Conservation (phyloP, 2,888 invertebrate genomes). For the Cynaeus angustus region DNA sequence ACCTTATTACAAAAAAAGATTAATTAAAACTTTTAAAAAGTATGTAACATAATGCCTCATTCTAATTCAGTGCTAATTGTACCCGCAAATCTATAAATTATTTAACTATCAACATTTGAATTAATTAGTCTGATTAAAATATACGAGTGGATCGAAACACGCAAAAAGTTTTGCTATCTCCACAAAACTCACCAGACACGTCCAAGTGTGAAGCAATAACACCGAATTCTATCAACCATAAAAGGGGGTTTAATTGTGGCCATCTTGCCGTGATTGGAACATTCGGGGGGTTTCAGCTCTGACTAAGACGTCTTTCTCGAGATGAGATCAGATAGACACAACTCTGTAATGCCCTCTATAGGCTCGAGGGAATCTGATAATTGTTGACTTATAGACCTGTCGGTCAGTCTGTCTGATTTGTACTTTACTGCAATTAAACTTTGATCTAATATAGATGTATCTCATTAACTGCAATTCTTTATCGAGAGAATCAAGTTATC, state of each 20-base stretch:
- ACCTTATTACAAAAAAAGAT: slow-evolving; percentile 56
- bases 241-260: slow-evolving; percentile 70
- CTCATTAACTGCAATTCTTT: slow-evolving; percentile 59
- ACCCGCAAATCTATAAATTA: slow-evolving; percentile 35
- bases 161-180: slow-evolving; percentile 39
- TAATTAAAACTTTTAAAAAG: slow-evolving; percentile 48
- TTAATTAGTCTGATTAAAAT: slow-evolving; percentile 39
- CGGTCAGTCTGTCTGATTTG: slow-evolving; percentile 65
- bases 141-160: slow-evolving; percentile 13
- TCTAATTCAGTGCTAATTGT: slow-evolving; percentile 45
- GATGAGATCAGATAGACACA: slow-evolving; percentile 55
- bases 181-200: slow-evolving; percentile 43
- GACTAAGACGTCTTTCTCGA: slow-evolving; percentile 66
- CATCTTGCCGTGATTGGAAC: slow-evolving; percentile 68
- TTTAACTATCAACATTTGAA: slow-evolving; percentile 34
- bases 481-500: slow-evolving; percentile 3
- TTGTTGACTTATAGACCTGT: slow-evolving; percentile 70
- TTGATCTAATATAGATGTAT: slow-evolving; percentile 62
- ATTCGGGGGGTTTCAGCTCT: slow-evolving; percentile 61
- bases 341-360: slow-evolving; percentile 58
- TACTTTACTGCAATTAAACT: slow-evolving; percentile 60
- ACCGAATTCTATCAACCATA: slow-evolving; percentile 69
- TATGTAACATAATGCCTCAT: slow-evolving; percentile 48
- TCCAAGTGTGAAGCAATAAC: slow-evolving; percentile 60
- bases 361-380: slow-evolving; percentile 67